Percentiles rank a stretch among this genome's conserved stretches.
phyloP scores from a whole-genome alignment of 2,888 invertebrate species.

The Dynastes hyllus region DNA sequence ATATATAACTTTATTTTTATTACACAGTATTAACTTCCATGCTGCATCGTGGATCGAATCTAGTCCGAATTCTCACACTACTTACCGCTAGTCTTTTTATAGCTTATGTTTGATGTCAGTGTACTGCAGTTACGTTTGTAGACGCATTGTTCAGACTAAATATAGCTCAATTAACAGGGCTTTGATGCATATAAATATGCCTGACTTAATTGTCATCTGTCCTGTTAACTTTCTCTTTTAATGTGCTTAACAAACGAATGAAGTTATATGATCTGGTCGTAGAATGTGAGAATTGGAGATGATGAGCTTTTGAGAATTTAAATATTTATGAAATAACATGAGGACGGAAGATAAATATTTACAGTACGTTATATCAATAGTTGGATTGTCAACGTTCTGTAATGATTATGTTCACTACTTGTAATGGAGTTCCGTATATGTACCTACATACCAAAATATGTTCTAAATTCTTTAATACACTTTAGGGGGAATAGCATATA shows the following conservation, averaged over 20 bases:
- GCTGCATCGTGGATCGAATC: constrained; percentile 13
- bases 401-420: too few species aligned
- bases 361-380: too few species aligned
- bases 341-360: too few species aligned
- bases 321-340: too few species aligned
- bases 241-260: constrained; percentile 19
- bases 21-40: constrained; percentile 28
- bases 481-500: too few species aligned
- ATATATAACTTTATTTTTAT: neutral
- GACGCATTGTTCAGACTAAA: constrained; percentile 41
- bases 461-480: too few species aligned
- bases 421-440: too few species aligned
- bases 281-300: constrained; percentile 21
- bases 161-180: constrained; percentile 41
- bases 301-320: too few species aligned
- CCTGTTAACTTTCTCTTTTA: constrained; percentile 31
- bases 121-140: constrained; percentile 42
- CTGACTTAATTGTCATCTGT: constrained; percentile 22
- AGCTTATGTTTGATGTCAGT: constrained; percentile 43
- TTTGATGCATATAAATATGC: constrained; percentile 46
- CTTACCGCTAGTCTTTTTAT: constrained; percentile 42
- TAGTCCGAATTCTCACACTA: constrained; percentile 46
- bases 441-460: too few species aligned
- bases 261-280: constrained; percentile 2
- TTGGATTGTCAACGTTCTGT: too few species aligned